Percentiles rank a stretch among this genome's conserved stretches.
Evolutionary conservation across 2,888 invertebrate genomes (phyloP).

Genomic region (Geotrupes spiniger): DNA sequence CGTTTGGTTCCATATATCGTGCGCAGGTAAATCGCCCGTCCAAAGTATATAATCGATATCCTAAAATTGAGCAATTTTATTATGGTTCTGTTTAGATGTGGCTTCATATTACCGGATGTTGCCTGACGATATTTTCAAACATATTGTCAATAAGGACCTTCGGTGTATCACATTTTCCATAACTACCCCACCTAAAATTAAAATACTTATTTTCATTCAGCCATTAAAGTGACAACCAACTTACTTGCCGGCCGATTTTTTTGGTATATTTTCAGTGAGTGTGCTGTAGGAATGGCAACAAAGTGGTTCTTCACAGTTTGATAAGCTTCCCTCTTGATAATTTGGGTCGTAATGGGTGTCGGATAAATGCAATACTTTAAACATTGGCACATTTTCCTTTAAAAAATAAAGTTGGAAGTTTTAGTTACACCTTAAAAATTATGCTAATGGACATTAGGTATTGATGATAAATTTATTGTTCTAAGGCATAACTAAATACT

Average conservation of each 20-base stretch:
- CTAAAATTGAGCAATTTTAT: conserved; percentile 49
- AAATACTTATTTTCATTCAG: neutral
- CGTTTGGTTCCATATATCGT: conserved; percentile 93
- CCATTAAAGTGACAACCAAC: conserved; percentile 6
- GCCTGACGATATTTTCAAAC: conserved; percentile 79
- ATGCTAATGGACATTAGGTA: too few relatives aligned
- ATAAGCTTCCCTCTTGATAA: conserved; percentile 83
- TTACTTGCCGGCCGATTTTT: conserved; percentile 69
- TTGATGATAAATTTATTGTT: too few relatives aligned
- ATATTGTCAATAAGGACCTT: conserved; percentile 86
- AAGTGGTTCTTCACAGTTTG: conserved; percentile 90
- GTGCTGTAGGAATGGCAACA: conserved; percentile 86
- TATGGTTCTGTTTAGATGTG: conserved; percentile 5
- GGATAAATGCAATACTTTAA: conserved; percentile 93
- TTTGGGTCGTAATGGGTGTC: conserved; percentile 95
- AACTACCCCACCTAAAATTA: conserved; percentile 80
- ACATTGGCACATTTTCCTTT: conserved; percentile 45
- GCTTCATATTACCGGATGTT: conserved; percentile 64
- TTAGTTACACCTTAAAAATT: too few relatives aligned
- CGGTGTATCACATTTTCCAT: conserved; percentile 91
- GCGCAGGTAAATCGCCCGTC: conserved; percentile 95
- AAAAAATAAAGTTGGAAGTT: too few relatives aligned
- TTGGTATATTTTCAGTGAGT: conserved; percentile 52
- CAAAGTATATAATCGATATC: conserved; percentile 92
- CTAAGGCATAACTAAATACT: too few relatives aligned